A percentile compares a stretch with the other conserved stretches of the same genome.
phyloP scores from a whole-genome alignment of 2,797 vertebrate species.

The Sitta carolinensis region DNA sequence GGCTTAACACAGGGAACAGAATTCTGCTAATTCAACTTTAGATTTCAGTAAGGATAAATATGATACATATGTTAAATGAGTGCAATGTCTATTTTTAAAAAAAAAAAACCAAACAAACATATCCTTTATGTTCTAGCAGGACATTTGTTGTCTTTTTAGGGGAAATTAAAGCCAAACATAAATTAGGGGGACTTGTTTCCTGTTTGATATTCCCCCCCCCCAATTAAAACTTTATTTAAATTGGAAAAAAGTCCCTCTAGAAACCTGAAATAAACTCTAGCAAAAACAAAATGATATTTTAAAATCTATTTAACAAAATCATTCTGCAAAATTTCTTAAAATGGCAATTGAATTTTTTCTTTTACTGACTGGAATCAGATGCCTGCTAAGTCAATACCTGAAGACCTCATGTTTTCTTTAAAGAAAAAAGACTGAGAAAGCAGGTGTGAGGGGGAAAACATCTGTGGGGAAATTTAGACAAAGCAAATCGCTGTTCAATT shows the following conservation, averaged over 20 bases:
- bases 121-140: not conserved
- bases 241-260: not conserved
- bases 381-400: not conserved
- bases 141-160: not conserved
- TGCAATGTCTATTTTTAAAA: not conserved
- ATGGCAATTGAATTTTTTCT: not conserved
- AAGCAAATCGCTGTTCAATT: not conserved
- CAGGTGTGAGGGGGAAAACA: fast-evolving
- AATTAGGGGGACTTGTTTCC: not conserved
- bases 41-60: not conserved
- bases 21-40: not conserved
- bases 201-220: not conserved
- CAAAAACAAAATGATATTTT: not conserved
- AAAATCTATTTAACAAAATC: not conserved
- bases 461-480: not conserved
- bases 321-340: not conserved
- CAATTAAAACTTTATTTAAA: not conserved
- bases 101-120: fast-evolving
- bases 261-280: not conserved
- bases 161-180: not conserved
- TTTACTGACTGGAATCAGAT: constrained; percentile 1
- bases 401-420: not conserved
- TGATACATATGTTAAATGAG: not conserved
- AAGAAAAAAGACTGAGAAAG: not conserved
- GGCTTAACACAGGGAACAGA: not conserved